These are phyloP conservation scores for Meriones unguiculatus DNA, from an alignment of 2,113 vertebrate genomes.

Conservation along the genomic window DNA sequence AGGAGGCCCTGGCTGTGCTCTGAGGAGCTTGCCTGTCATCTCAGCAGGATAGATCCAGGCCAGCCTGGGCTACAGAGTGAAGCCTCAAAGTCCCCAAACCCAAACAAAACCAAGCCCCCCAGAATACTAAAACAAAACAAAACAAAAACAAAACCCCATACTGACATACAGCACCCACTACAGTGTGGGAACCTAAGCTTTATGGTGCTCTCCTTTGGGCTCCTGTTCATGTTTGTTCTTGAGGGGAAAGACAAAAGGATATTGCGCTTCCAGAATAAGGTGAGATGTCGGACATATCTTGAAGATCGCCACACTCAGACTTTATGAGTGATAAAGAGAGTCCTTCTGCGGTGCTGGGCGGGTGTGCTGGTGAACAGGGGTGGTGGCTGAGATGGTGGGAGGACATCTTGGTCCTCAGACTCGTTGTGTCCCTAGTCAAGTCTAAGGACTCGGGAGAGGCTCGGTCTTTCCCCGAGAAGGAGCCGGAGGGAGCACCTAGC, in stretches of 20 bases:
- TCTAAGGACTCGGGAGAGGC: slow-evolving; percentile 97
- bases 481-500: slow-evolving; percentile 91
- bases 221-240: background rate
- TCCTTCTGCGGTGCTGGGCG: slow-evolving; percentile 94
- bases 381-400: slow-evolving; percentile 95
- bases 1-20: background rate
- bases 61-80: background rate
- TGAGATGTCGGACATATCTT: slow-evolving; percentile 98
- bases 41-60: background rate
- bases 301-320: slow-evolving; percentile 98
- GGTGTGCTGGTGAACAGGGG: slow-evolving; percentile 95
- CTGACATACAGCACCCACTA: background rate
- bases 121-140: background rate
- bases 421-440: slow-evolving; percentile 95
- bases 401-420: slow-evolving; percentile 99
- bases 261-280: slow-evolving; percentile 99
- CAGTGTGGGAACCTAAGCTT: background rate
- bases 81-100: background rate
- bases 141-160: too few relatives aligned
- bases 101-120: background rate
- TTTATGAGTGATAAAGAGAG: slow-evolving; percentile 99
- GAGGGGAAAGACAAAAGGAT: slow-evolving; percentile 91
- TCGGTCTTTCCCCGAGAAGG: slow-evolving; percentile 93
- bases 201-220: background rate
- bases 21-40: background rate